Base-by-base conservation (phyloP, 2,797 vertebrate species). In the Muraenolepis orangiensis region DNA sequence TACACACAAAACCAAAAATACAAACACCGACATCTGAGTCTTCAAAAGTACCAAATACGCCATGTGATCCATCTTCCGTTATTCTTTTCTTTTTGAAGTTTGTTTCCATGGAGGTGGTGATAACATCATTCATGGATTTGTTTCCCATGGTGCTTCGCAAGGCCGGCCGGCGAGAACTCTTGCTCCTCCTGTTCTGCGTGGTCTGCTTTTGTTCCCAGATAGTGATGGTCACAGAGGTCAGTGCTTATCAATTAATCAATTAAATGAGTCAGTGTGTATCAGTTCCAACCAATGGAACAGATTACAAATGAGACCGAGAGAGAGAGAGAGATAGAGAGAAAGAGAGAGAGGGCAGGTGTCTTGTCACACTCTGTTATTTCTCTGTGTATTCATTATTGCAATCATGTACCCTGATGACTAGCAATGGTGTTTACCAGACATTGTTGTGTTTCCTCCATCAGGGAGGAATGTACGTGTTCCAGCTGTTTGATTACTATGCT, bases 381-480 rank as follows among this genome's bases (percentile, higher is more conserved):
- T n/a, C 11, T 64, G 57, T 64, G 57, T 64, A 64, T 1, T 10
- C 57, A 16, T 26, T 64, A 26, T 26, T 64, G 57, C n/a, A n/a
- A n/a, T 13, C 10, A 64, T 64, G 2, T 12, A 26, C 26, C 57
- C 57, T 13, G 10, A 64, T 0, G n/a, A 64, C 51, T 57, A 57
- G 51, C n/a, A 57, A 57, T 10, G n/a, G 51, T 57, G 51, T 57
- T 57, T 18, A 57, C 23, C 51, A 11, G 57, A 26, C n/a, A 71
- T n/a, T n/a, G 76, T 14, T 71, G 1, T 70, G 4, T 18, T 85
- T 31, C 72, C 70, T 26, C 84, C 34, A 77, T n/a, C 82, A 99
- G 97, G 96, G 96, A 1, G 97, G 97, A 4, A 97, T 99, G 95
- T 99, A 96, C 72, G 82, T 97, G 78, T 98, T 98, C 88, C 96